These are phyloP conservation scores for Syngnathus rostellatus DNA, from an alignment of 2,797 vertebrate species.

Conservation along the genomic window DNA sequence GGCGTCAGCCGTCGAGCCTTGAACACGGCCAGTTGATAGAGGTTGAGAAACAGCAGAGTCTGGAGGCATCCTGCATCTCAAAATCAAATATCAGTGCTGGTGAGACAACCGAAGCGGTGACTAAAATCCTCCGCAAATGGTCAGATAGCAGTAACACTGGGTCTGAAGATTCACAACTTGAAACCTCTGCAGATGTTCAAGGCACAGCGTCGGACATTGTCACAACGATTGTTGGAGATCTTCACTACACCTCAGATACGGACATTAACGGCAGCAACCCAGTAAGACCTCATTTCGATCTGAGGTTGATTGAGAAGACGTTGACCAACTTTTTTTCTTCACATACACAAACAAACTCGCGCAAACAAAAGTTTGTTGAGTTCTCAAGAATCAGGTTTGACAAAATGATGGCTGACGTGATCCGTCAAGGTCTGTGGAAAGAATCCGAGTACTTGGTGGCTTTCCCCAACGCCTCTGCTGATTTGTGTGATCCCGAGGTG, in stretches of 20 bases:
- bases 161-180: no score
- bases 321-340: neutral
- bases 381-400: neutral
- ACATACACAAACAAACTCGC: neutral
- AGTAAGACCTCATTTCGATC: neutral
- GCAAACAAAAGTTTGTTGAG: neutral
- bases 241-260: neutral
- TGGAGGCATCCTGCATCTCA: neutral
- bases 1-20: neutral
- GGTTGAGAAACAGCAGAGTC: neutral
- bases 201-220: neutral
- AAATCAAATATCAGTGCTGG: neutral
- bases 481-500: neutral
- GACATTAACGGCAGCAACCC: neutral
- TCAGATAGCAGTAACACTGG: neutral
- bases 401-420: slow-evolving; percentile 1
- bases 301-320: slow-evolving; percentile 4
- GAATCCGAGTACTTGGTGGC: slow-evolving; percentile 1
- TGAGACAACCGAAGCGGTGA: neutral
- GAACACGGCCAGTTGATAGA: neutral
- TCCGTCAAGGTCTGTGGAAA: neutral
- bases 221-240: neutral
- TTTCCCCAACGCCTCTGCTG: neutral
- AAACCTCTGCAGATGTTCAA: neutral
- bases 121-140: slow-evolving; percentile 7